Conservation (phyloP, 2,113 vertebrate species). For the Mus musculus region DNA sequence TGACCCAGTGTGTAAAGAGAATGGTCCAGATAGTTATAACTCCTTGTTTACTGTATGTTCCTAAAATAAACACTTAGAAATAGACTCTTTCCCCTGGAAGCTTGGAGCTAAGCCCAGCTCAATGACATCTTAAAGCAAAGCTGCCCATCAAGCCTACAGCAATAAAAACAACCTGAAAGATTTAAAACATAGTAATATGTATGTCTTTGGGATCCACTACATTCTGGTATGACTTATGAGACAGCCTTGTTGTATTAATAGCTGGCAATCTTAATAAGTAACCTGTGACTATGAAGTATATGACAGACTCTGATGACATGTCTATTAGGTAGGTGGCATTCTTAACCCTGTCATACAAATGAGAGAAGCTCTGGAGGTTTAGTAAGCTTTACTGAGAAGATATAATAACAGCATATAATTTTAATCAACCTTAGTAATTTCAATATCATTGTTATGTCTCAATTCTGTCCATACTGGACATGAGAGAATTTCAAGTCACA, state of each 20-base stretch:
- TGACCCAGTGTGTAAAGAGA: neutral
- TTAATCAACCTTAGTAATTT: constrained; percentile 16
- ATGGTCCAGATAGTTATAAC: neutral
- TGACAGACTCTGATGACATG: neutral
- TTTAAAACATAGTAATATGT: neutral
- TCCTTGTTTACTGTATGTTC: neutral
- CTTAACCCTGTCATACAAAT: neutral
- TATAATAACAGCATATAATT: neutral
- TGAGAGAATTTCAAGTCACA: neutral
- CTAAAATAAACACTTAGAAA: neutral
- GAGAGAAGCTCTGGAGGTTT: neutral
- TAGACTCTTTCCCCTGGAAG: neutral
- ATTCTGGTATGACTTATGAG: neutral
- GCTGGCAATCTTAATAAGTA: neutral
- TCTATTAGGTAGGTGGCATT: neutral
- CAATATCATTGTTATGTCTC: neutral
- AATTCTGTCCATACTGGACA: neutral
- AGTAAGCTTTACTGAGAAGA: neutral
- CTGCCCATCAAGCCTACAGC: neutral
- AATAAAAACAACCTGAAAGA: neutral
- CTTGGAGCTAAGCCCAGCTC: neutral
- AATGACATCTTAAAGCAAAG: neutral
- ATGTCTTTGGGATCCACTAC: neutral
- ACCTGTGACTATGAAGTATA: neutral
- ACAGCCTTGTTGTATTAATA: neutral